Conservation (phyloP, 2,888 invertebrate species). For the Andrena camellia region DNA sequence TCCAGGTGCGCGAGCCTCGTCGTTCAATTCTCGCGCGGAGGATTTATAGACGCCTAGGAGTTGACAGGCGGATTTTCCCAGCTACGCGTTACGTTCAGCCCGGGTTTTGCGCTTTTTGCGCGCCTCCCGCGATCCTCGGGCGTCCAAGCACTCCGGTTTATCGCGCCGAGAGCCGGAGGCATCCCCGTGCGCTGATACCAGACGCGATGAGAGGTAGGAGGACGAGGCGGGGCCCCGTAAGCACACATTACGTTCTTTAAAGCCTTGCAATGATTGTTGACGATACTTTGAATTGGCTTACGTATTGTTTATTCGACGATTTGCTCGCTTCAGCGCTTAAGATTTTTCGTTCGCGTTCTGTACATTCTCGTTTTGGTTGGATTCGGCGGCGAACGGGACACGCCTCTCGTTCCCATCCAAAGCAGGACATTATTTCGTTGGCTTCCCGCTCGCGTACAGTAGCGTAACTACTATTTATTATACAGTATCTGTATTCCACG, state of each 20-base stretch:
- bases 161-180: not conserved
- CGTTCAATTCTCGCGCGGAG: conserved; percentile 7
- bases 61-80: conserved; percentile 8
- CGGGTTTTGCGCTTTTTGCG: conserved; percentile 19
- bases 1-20: conserved; percentile 19
- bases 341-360: conserved; percentile 32
- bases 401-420: conserved; percentile 65
- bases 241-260: conserved; percentile 74
- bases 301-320: conserved; percentile 46
- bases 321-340: conserved; percentile 65
- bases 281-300: conserved; percentile 67
- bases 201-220: conserved; percentile 25
- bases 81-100: conserved; percentile 4
- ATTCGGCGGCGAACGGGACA: conserved; percentile 69
- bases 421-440: conserved; percentile 35
- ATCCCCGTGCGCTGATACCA: conserved; percentile 41
- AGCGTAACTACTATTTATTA: conserved; percentile 37
- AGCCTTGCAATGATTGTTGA: conserved; percentile 75
- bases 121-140: not conserved
- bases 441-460: conserved; percentile 59
- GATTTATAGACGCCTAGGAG: conserved; percentile 25
- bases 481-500: conserved; percentile 35
- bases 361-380: conserved; percentile 47
- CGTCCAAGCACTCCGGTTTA: not conserved
- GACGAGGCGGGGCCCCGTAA: conserved; percentile 73